Evolutionary conservation across 2,888 invertebrate genomes (phyloP).

Genomic region (Pandemis heparana): DNA sequence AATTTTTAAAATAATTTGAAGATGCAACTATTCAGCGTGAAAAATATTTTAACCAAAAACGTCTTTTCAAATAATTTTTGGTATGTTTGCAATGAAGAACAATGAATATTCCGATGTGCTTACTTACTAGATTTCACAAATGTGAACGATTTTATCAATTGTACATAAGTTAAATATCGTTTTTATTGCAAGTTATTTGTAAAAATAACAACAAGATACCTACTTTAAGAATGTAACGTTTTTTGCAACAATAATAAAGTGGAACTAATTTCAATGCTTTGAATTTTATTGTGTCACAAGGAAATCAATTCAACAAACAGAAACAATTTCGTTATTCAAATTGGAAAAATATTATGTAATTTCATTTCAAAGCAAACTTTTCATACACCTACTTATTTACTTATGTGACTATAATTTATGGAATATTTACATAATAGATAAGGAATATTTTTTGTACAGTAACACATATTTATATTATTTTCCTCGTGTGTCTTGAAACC

Average conservation of each 20-base stretch:
- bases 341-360: slow-evolving; percentile 51
- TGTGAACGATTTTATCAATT: not conserved
- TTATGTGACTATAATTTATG: slow-evolving; percentile 24
- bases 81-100: not conserved
- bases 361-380: slow-evolving; percentile 22
- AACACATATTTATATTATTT: slow-evolving; percentile 26
- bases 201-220: not conserved
- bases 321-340: slow-evolving; percentile 44
- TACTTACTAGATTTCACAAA: not conserved
- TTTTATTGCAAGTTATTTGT: not conserved
- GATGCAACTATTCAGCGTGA: not conserved
- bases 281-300: not conserved
- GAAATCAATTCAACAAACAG: slow-evolving; percentile 43
- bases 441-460: slow-evolving; percentile 30
- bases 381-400: slow-evolving; percentile 11
- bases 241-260: too few species aligned
- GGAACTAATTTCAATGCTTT: not conserved
- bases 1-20: not conserved
- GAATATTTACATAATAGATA: slow-evolving; percentile 36
- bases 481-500: slow-evolving; percentile 65
- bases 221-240: too few species aligned
- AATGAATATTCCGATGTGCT: not conserved
- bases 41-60: not conserved
- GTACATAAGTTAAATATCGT: not conserved
- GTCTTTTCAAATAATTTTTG: not conserved